These are phyloP conservation scores for Gadus macrocephalus DNA, from an alignment of 2,113 vertebrate species.

Conservation along the genomic window DNA sequence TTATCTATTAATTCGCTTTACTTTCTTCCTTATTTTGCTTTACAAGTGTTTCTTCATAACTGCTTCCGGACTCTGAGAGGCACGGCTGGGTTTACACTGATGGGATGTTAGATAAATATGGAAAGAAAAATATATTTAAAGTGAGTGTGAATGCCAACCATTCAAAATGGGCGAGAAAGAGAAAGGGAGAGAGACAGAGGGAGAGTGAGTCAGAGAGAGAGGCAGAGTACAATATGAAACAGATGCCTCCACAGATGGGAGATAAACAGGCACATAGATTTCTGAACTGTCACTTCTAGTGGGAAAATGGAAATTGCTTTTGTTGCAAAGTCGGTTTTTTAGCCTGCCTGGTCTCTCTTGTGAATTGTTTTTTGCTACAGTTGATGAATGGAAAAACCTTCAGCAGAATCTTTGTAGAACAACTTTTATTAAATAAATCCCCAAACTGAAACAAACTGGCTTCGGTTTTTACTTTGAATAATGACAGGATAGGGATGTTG, in stretches of 20 bases:
- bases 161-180: constrained; percentile 19
- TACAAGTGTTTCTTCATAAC: constrained; percentile 3
- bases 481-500: background rate
- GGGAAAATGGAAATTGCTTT: constrained; percentile 49
- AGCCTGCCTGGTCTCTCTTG: constrained; percentile 24
- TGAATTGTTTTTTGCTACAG: constrained; percentile 26
- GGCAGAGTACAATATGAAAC: constrained; percentile 56
- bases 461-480: background rate
- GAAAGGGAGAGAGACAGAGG: constrained; percentile 11
- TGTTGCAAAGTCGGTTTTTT: constrained; percentile 26
- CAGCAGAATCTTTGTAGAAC: background rate
- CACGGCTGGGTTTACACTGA: background rate
- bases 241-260: constrained; percentile 69
- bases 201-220: background rate
- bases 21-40: too few species aligned
- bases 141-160: constrained; percentile 38
- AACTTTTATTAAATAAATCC: background rate
- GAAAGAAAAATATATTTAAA: constrained; percentile 49
- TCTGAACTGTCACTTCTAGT: constrained; percentile 50
- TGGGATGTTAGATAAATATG: constrained; percentile 20
- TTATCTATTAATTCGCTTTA: too few species aligned
- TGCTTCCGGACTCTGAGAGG: background rate
- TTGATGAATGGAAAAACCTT: constrained; percentile 19
- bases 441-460: background rate
- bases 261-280: constrained; percentile 59